These are phyloP conservation scores for Cephus pygmeus DNA, from an alignment of 2,888 invertebrate species.

Conservation along the genomic window DNA sequence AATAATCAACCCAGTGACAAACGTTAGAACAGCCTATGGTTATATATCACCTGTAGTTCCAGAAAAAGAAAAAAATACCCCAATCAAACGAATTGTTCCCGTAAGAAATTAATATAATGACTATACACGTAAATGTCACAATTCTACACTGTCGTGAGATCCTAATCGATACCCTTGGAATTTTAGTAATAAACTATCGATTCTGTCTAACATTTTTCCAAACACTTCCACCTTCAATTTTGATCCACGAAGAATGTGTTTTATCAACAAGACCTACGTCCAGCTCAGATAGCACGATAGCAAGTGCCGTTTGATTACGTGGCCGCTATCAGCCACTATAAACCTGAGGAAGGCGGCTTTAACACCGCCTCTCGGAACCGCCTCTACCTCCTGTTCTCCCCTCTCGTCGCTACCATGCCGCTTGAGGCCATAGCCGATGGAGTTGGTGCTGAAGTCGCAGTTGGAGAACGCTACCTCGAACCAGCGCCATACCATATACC, in stretches of 20 bases:
- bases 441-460: slow-evolving; percentile 27
- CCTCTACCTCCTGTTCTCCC: slow-evolving; percentile 49
- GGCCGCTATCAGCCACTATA: slow-evolving; percentile 58
- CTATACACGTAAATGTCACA: neutral
- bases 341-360: slow-evolving; percentile 61
- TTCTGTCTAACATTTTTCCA: neutral
- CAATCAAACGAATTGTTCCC: neutral
- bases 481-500: slow-evolving; percentile 14
- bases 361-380: slow-evolving; percentile 64
- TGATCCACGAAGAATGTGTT: neutral
- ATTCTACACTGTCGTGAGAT: neutral
- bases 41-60: neutral
- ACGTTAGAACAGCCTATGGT: neutral
- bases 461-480: slow-evolving; percentile 35
- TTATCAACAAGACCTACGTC: slow-evolving; percentile 1
- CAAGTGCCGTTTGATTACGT: slow-evolving; percentile 58
- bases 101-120: neutral
- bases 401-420: slow-evolving; percentile 38
- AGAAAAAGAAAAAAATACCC: no score
- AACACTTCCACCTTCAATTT: neutral
- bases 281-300: slow-evolving; percentile 28
- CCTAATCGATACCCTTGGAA: neutral
- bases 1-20: neutral
- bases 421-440: slow-evolving; percentile 35
- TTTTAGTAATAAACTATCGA: neutral